phyloP scores from a whole-genome alignment of 2,888 invertebrate genomes.

The Drosophila ustulata region DNA sequence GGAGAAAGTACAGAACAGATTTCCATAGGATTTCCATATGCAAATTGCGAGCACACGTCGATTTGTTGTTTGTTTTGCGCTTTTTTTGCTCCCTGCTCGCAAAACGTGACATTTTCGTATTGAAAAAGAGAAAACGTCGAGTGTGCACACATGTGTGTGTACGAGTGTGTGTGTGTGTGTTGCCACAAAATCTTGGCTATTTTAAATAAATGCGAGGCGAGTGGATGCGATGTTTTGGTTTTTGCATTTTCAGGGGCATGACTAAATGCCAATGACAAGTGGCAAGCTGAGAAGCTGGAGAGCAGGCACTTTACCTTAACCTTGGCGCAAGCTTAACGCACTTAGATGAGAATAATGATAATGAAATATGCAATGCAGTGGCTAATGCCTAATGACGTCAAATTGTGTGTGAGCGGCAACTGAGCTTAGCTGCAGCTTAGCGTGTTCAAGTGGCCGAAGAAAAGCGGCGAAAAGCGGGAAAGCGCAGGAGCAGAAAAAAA shows the following conservation, averaged over 20 bases:
- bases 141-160: not conserved
- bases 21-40: slow-evolving; percentile 18
- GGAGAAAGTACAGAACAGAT: not conserved
- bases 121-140: not conserved
- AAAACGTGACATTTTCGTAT: slow-evolving; percentile 30
- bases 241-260: slow-evolving; percentile 21
- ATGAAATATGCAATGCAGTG: slow-evolving; percentile 48
- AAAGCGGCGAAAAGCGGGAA: not conserved
- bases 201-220: slow-evolving; percentile 30
- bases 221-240: not conserved
- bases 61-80: slow-evolving; percentile 15
- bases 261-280: slow-evolving; percentile 41
- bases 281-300: not conserved
- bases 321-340: slow-evolving; percentile 47
- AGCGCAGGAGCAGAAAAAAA: not conserved
- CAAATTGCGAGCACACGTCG: slow-evolving; percentile 13
- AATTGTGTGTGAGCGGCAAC: slow-evolving; percentile 56
- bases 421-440: slow-evolving; percentile 54
- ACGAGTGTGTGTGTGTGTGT: not conserved
- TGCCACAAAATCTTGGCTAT: slow-evolving; percentile 25
- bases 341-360: slow-evolving; percentile 49
- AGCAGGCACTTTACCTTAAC: slow-evolving; percentile 53
- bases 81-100: slow-evolving; percentile 8
- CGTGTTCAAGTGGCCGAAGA: slow-evolving; percentile 58
- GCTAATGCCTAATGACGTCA: slow-evolving; percentile 48